Evolutionary conservation across 1,140 invertebrate species (phyloP).

Genomic region (Archegozetes longisetosus): DNA sequence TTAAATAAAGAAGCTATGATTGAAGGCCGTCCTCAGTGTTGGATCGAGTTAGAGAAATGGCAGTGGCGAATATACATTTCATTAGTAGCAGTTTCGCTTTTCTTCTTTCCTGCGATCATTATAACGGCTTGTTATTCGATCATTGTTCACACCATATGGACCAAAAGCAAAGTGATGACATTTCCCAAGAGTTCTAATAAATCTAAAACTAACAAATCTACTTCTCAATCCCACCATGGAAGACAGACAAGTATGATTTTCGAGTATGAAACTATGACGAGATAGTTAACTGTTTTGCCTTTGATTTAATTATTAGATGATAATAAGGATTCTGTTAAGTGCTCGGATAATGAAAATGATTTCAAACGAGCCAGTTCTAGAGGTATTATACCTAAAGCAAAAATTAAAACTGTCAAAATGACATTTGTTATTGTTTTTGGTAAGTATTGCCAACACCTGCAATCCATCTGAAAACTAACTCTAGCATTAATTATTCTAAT

Average conservation of each 20-base stretch:
- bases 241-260: too few species aligned
- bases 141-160: constrained; percentile 84
- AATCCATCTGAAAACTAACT: too few species aligned
- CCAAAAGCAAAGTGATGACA: constrained; percentile 37
- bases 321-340: too few species aligned
- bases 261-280: too few species aligned
- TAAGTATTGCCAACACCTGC: constrained; percentile 34
- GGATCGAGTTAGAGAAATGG: constrained; percentile 61
- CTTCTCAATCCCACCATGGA: not conserved
- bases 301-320: too few species aligned
- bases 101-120: constrained; percentile 71
- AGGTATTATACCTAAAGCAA: constrained; percentile 78
- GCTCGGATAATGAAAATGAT: constrained; percentile 27
- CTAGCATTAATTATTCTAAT: too few species aligned
- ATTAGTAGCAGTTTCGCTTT: constrained; percentile 58
- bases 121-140: constrained; percentile 78
- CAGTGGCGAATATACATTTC: constrained; percentile 76
- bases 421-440: constrained; percentile 87
- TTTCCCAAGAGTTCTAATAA: not conserved
- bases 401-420: constrained; percentile 95
- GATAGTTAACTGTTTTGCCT: too few species aligned
- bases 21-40: constrained; percentile 55
- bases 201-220: not conserved
- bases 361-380: constrained; percentile 28
- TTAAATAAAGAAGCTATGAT: constrained; percentile 54